A percentile compares a stretch with the other conserved stretches of the same genome.
phyloP scores from a whole-genome alignment of 2,797 vertebrate genomes.

The Eremophila alpestris region DNA sequence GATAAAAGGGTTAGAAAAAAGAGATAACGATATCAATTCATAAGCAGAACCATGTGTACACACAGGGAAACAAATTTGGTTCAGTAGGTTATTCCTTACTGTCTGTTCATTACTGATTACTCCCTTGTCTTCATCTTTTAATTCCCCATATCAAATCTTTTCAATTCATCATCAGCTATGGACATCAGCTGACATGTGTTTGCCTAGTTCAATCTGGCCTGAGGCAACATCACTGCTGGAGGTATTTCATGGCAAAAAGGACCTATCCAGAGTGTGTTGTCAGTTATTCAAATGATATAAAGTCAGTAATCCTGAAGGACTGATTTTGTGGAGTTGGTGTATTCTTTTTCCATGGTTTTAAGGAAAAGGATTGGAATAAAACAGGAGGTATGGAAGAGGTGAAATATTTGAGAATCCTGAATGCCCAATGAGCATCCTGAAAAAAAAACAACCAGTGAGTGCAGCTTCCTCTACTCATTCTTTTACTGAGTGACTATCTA shows the following conservation, averaged over 20 bases:
- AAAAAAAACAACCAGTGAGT: background rate
- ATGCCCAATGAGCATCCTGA: background rate
- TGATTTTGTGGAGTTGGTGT: background rate
- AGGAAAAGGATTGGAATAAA: background rate
- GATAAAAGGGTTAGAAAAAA: slow-evolving; percentile 27
- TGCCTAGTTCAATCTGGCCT: background rate
- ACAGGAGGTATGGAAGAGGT: background rate
- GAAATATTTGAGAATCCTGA: background rate
- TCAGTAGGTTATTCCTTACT: slow-evolving; percentile 1
- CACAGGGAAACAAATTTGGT: background rate
- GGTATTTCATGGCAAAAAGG: slow-evolving; percentile 16
- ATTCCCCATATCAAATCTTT: slow-evolving; percentile 1
- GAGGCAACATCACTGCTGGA: background rate
- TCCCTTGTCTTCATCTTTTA: slow-evolving; percentile 42
- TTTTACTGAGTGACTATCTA: background rate
- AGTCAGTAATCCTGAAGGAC: background rate
- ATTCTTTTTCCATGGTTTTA: background rate
- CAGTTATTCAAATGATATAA: background rate
- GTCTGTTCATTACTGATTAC: background rate
- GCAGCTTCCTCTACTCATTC: background rate
- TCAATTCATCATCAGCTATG: background rate
- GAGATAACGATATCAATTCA: background rate
- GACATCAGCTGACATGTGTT: background rate
- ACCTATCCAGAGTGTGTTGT: background rate
- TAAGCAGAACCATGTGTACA: slow-evolving; percentile 11